A percentile compares a stretch with the other conserved stretches of the same genome.
Conservation (phyloP, 2,888 invertebrate species). For the Zaprionus lineosus region DNA sequence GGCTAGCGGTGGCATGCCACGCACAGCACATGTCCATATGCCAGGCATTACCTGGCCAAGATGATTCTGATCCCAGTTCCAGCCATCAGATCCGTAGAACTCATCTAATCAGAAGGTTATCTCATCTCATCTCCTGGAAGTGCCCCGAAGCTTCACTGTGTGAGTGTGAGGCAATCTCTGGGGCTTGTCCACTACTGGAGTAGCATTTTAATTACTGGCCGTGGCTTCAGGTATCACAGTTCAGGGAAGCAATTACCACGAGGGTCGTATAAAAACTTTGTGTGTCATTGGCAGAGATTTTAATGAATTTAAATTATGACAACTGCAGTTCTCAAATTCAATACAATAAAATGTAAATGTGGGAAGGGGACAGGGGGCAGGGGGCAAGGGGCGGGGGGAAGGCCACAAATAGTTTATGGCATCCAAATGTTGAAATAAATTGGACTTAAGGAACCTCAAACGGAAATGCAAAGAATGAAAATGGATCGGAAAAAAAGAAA, state of each 20-base stretch:
- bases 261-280: slow-evolving; percentile 24
- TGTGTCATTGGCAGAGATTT: slow-evolving; percentile 56
- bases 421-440: slow-evolving; percentile 68
- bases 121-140: slow-evolving; percentile 37
- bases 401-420: slow-evolving; percentile 66
- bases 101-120: slow-evolving; percentile 51
- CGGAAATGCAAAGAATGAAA: slow-evolving; percentile 61
- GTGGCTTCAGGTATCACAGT: slow-evolving; percentile 50
- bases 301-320: slow-evolving; percentile 76
- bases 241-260: slow-evolving; percentile 64
- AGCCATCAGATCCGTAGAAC: background rate
- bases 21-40: slow-evolving; percentile 30
- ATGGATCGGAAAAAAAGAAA: slow-evolving; percentile 13
- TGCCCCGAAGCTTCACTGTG: slow-evolving; percentile 36
- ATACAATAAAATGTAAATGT: too few relatives aligned
- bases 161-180: slow-evolving; percentile 15
- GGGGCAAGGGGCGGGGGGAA: slow-evolving; percentile 16
- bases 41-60: slow-evolving; percentile 50
- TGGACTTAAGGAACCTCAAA: slow-evolving; percentile 60
- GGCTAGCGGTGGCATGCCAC: too few relatives aligned
- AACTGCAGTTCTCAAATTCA: slow-evolving; percentile 60
- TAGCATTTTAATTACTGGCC: slow-evolving; percentile 63
- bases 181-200: slow-evolving; percentile 55
- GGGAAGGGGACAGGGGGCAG: too few relatives aligned
- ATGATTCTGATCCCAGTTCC: too few relatives aligned